Percentiles rank a stretch among this genome's conserved stretches.
These are phyloP conservation scores for Dipodomys stephensi DNA, from an alignment of 2,113 vertebrate species.

Conservation along the genomic window DNA sequence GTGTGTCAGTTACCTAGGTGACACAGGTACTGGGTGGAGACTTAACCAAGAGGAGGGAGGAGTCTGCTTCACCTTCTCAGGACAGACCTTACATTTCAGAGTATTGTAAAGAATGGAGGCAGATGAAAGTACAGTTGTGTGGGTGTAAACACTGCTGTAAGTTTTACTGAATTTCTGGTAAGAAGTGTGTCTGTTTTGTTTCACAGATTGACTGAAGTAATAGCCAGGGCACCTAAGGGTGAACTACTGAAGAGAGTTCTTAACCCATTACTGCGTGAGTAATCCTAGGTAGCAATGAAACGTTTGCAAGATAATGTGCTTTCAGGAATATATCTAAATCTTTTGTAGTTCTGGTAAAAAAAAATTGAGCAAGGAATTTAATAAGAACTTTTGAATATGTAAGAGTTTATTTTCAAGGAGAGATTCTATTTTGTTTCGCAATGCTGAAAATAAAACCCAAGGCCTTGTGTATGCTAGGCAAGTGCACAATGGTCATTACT, in stretches of 20 bases:
- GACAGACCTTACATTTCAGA: too few relatives aligned
- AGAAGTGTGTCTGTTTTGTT: conserved; percentile 56
- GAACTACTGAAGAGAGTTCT: conserved; percentile 95
- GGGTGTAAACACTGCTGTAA: conserved; percentile 18
- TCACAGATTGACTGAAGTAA: conserved; percentile 92
- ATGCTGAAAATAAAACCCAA: neutral
- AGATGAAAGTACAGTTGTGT: neutral
- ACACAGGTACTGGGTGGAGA: too few relatives aligned
- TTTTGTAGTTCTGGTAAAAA: conserved; percentile 22
- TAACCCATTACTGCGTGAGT: conserved; percentile 96
- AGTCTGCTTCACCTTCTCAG: too few relatives aligned
- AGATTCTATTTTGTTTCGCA: neutral
- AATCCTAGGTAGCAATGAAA: neutral
- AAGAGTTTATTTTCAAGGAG: conserved; percentile 43
- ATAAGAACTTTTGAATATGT: conserved; percentile 33
- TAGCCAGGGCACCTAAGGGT: conserved; percentile 89
- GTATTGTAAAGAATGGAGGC: neutral
- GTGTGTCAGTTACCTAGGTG: too few relatives aligned
- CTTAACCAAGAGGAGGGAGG: too few relatives aligned
- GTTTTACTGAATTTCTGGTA: conserved; percentile 40
- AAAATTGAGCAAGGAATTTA: conserved; percentile 53
- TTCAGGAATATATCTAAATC: conserved; percentile 34
- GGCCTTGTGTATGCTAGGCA: neutral
- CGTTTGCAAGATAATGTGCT: conserved; percentile 37
- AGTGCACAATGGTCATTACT: neutral